Evolutionary conservation across 2,113 vertebrate genomes (phyloP), one percentile per base, ranked within the genome.

Genomic region (Sarotherodon lohbergeri): DNA sequence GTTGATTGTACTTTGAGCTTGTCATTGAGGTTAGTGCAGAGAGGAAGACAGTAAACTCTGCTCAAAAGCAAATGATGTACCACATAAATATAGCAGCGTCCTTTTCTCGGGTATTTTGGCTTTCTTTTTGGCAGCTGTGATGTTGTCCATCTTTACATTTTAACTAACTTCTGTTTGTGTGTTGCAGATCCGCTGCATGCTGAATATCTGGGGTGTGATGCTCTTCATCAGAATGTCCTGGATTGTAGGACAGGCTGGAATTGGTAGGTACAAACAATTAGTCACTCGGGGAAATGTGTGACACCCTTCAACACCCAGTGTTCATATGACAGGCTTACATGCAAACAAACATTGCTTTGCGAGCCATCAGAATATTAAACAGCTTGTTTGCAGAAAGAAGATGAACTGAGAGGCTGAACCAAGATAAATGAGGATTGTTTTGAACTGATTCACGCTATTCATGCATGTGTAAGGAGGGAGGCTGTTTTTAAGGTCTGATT

Each of bases 121-220:
- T 7, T 29, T 6, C 27, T 29, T 32, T 50, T 50, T 78, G 46
- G 73, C 1, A 78, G 10, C 24, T 78, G 14, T 32, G 5, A 32
- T 78, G 43, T 32, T 7, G 24, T 50, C 3, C 48, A 2, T 12
- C 43, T 52, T 32, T 52, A 19, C 0, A 1, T 78, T 13, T 52
- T n/a, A 50, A 78, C 27, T n/a, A 19, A 46, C 68, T 48, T 48
- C 27, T 86, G 68, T 2, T n/a, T 90, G 76, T 92, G 66, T 90
- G 80, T 86, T 86, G 6, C 90, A 99, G 98, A 93, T 99, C 80
- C 97, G 98, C 94, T 99, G 98, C 88, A 99, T 99, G 98, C 95
- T 99, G 94, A 99, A 99, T 94, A 99, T 99, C 68, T 99, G 98
- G 98, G 98, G 98, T n/a, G 98, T 99, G 92, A 99, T 99, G 98